Conservation (phyloP, 2,113 vertebrate species). For the Mirounga angustirostris region DNA sequence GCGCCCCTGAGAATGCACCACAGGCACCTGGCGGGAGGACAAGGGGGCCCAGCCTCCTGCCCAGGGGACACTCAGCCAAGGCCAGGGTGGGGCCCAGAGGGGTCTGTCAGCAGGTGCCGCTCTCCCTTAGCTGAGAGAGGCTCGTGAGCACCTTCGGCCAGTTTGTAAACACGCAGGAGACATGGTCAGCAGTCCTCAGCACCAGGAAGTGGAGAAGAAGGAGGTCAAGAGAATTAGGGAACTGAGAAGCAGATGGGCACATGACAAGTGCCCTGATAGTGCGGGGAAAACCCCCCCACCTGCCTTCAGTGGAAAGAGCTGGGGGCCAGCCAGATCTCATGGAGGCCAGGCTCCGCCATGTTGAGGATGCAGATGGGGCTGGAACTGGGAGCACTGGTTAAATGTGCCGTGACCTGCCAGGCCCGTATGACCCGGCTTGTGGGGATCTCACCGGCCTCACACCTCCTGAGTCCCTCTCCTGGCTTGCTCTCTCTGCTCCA, state of each 20-base stretch:
- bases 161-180: fast-evolving
- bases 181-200: too few species aligned
- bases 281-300: neutral
- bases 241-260: fast-evolving
- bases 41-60: fast-evolving
- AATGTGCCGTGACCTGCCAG: too few species aligned
- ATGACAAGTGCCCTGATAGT: too few species aligned
- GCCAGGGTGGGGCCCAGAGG: neutral
- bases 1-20: neutral
- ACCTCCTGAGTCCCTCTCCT: neutral
- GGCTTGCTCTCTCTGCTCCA: fast-evolving
- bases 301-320: too few species aligned
- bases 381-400: neutral
- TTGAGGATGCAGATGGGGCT: neutral
- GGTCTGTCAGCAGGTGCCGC: fast-evolving
- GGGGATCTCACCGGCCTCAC: neutral
- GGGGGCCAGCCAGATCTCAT: fast-evolving
- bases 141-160: fast-evolving
- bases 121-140: fast-evolving
- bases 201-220: too few species aligned
- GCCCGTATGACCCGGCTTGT: fast-evolving
- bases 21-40: neutral
- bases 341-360: fast-evolving
- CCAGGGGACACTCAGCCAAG: neutral
- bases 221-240: neutral